A percentile compares a stretch with the other conserved stretches of the same genome.
phyloP scores from a whole-genome alignment of 2,888 invertebrate genomes.

The Fabriciana adippe region DNA sequence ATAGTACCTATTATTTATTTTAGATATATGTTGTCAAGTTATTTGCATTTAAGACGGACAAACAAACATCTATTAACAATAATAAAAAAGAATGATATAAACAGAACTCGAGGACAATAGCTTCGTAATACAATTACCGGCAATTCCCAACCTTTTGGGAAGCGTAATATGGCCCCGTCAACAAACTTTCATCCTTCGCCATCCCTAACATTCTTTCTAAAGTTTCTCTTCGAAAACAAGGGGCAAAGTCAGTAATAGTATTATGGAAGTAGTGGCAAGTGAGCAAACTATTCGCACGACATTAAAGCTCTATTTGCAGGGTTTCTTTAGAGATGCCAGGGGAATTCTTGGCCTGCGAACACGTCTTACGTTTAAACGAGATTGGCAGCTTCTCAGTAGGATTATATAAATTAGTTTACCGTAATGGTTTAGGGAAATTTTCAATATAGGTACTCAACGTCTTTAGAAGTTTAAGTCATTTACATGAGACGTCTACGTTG shows the following conservation, averaged over 20 bases:
- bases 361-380: slow-evolving; percentile 3
- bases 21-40: neutral
- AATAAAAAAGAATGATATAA: neutral
- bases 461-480: no score
- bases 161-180: slow-evolving; percentile 33
- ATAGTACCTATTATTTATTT: neutral
- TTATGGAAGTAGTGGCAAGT: slow-evolving; percentile 40
- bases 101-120: slow-evolving; percentile 15
- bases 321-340: slow-evolving; percentile 32
- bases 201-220: slow-evolving; percentile 32
- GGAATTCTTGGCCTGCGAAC: slow-evolving; percentile 24
- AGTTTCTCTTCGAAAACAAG: slow-evolving; percentile 37
- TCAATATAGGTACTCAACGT: neutral
- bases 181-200: slow-evolving; percentile 35
- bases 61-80: slow-evolving; percentile 7
- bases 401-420: slow-evolving; percentile 13
- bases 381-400: slow-evolving; percentile 9
- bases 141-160: slow-evolving; percentile 33
- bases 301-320: slow-evolving; percentile 38
- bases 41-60: neutral
- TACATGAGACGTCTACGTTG: no score
- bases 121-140: slow-evolving; percentile 37
- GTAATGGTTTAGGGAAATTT: neutral
- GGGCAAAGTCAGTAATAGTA: slow-evolving; percentile 41
- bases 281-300: slow-evolving; percentile 40